A percentile compares a stretch with the other conserved stretches of the same genome.
These are phyloP conservation scores for Danio choprae DNA, from an alignment of 2,797 vertebrate genomes.

Conservation along the genomic window DNA sequence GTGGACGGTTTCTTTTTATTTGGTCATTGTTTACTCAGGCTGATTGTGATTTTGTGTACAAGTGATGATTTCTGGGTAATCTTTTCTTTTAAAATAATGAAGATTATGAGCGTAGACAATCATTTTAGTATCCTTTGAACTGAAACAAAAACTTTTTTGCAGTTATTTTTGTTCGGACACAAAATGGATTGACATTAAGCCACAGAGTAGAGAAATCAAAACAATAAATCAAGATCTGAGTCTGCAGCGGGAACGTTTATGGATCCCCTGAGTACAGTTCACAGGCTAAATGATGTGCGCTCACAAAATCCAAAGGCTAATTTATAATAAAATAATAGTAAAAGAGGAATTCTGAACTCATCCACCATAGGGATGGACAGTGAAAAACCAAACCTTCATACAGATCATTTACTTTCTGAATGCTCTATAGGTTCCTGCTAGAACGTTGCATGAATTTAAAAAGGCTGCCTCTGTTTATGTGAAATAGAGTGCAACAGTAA, in stretches of 20 bases:
- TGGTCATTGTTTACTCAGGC: too few species aligned
- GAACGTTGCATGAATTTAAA: conserved; percentile 11
- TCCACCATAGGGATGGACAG: conserved; percentile 27
- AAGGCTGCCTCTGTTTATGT: conserved; percentile 35
- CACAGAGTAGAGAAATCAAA: conserved; percentile 42
- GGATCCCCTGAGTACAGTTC: conserved; percentile 13
- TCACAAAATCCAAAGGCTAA: conserved; percentile 44
- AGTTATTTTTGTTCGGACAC: conserved; percentile 36
- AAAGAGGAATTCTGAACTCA: conserved; percentile 14
- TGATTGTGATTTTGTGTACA: neutral
- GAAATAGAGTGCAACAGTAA: conserved; percentile 32
- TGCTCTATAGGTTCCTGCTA: conserved; percentile 34
- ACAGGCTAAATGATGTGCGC: conserved; percentile 38
- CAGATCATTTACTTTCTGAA: conserved; percentile 32
- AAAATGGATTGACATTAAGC: conserved; percentile 32
- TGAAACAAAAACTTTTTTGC: neutral
- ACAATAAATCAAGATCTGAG: conserved; percentile 41
- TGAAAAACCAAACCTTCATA: conserved; percentile 42
- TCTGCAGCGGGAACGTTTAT: conserved; percentile 37
- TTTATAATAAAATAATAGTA: conserved; percentile 49
- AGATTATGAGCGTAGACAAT: neutral
- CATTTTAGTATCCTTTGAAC: conserved; percentile 4
- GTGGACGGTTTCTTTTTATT: neutral
- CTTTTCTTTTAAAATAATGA: neutral
- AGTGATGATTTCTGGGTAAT: neutral